phyloP scores from a whole-genome alignment of 2,797 vertebrate species.

The Acanthurus leucopareius region DNA sequence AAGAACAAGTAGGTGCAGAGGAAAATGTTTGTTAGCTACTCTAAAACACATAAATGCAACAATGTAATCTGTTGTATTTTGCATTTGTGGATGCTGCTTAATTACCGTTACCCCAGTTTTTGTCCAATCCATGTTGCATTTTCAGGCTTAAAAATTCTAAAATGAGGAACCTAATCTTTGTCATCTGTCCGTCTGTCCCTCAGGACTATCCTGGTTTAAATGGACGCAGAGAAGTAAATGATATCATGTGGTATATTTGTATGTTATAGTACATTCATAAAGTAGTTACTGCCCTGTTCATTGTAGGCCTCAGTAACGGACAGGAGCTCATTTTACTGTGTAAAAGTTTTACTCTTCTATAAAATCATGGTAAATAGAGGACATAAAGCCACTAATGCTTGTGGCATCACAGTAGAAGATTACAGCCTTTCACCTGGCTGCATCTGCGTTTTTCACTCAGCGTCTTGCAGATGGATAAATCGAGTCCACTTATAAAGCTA shows the following conservation, averaged over 20 bases:
- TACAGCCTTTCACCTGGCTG: neutral
- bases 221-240: neutral
- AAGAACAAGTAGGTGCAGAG: too few relatives aligned
- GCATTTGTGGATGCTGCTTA: too few relatives aligned
- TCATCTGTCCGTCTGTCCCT: too few relatives aligned
- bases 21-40: too few relatives aligned
- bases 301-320: neutral
- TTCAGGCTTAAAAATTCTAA: too few relatives aligned
- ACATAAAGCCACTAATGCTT: too few relatives aligned
- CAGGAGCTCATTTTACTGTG: neutral
- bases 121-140: too few relatives aligned
- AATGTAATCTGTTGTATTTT: too few relatives aligned
- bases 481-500: conserved; percentile 1
- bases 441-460: neutral
- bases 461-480: neutral
- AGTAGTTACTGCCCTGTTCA: neutral
- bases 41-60: too few relatives aligned
- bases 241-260: neutral
- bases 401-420: too few relatives aligned
- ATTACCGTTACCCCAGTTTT: too few relatives aligned
- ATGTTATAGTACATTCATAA: neutral
- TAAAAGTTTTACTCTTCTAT: neutral
- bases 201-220: neutral
- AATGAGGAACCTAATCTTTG: too few relatives aligned
- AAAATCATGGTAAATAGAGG: neutral